Conservation (phyloP, 2,113 vertebrate genomes). For the Peromyscus leucopus region DNA sequence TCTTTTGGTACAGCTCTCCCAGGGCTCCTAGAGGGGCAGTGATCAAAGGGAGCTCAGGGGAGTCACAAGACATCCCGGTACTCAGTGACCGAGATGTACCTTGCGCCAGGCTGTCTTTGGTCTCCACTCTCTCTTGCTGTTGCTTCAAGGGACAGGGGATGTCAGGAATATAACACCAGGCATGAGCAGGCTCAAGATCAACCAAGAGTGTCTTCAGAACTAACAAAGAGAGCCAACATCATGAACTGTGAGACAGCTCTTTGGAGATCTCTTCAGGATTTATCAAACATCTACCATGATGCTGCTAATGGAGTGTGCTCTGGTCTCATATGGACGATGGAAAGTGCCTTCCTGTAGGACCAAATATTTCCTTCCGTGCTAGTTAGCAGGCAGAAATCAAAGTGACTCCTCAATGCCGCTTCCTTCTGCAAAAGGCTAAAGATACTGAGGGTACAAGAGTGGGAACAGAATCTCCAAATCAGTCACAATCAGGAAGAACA, state of each 20-base stretch:
- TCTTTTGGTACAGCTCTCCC: not conserved
- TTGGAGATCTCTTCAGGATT: not conserved
- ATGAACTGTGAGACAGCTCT: not conserved
- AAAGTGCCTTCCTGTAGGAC: not conserved
- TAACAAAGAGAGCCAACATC: not conserved
- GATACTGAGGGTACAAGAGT: not conserved
- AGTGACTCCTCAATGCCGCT: not conserved
- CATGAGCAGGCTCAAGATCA: not conserved
- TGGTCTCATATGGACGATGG: not conserved
- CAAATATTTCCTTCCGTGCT: not conserved
- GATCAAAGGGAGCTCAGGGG: not conserved
- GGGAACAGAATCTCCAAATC: conserved; percentile 8
- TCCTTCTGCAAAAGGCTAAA: not conserved
- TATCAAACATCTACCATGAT: not conserved
- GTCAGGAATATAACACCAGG: not conserved
- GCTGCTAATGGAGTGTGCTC: not conserved
- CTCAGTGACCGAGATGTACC: not conserved
- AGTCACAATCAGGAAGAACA: not conserved
- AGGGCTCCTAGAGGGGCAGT: not conserved
- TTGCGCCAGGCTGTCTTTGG: not conserved
- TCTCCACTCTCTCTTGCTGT: not conserved
- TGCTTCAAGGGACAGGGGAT: not conserved
- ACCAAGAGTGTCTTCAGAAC: not conserved
- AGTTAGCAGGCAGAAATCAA: not conserved
- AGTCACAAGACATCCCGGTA: not conserved